Percentiles rank a stretch among this genome's conserved stretches.
phyloP scores from a whole-genome alignment of 2,888 invertebrate species.

The Phyllotreta striolata region DNA sequence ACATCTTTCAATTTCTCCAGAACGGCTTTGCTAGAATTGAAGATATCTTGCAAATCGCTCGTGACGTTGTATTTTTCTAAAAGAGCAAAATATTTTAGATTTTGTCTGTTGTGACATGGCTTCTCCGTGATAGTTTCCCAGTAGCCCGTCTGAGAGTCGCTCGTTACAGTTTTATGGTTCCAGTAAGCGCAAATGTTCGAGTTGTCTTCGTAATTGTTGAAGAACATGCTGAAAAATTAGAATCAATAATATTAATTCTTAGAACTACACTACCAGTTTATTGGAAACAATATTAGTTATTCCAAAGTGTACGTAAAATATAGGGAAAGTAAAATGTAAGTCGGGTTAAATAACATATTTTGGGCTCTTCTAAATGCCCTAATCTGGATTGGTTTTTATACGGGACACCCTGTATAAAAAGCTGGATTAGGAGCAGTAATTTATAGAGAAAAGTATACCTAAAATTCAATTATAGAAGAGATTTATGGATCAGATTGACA shows the following conservation, averaged over 20 bases:
- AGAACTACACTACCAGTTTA: not conserved
- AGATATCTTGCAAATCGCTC: slow-evolving; percentile 30
- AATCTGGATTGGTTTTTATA: too few relatives aligned
- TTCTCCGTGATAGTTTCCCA: slow-evolving; percentile 13
- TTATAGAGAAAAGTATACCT: not conserved
- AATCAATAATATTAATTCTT: not conserved
- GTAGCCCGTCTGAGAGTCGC: slow-evolving; percentile 15
- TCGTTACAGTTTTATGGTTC: slow-evolving; percentile 24
- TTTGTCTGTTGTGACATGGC: slow-evolving; percentile 18
- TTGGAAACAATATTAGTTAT: too few relatives aligned
- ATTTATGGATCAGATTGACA: too few relatives aligned
- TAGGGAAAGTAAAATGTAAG: too few relatives aligned
- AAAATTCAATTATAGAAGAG: not conserved
- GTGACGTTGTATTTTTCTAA: slow-evolving; percentile 32
- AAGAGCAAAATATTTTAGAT: slow-evolving; percentile 24
- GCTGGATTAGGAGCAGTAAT: too few relatives aligned
- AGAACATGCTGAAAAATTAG: slow-evolving; percentile 21
- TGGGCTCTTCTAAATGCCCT: too few relatives aligned
- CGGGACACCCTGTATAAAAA: too few relatives aligned
- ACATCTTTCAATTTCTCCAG: slow-evolving; percentile 31
- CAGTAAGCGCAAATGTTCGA: slow-evolving; percentile 33
- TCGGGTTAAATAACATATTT: too few relatives aligned
- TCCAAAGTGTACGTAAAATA: too few relatives aligned
- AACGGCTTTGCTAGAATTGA: slow-evolving; percentile 14
- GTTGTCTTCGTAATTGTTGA: slow-evolving; percentile 15